Evolutionary conservation across 2,113 vertebrate species (phyloP).

Genomic region (Choloepus hoffmanni): DNA sequence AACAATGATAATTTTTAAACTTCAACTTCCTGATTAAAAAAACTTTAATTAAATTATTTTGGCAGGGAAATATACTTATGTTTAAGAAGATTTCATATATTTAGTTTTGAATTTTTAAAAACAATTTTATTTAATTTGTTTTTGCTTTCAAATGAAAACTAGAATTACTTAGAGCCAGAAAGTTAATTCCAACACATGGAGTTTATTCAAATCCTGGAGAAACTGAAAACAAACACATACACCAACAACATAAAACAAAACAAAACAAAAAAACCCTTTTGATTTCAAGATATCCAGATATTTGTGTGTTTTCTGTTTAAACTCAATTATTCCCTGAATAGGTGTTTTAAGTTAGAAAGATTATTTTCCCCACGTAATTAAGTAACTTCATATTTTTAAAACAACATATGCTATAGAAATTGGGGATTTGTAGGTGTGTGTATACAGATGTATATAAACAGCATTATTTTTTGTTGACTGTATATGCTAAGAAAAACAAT

Average conservation of each 20-base stretch:
- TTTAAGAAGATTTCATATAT: conserved; percentile 48
- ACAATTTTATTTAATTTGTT: conserved; percentile 53
- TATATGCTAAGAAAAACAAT: conserved; percentile 8
- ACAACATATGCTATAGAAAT: background rate
- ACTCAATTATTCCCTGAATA: background rate
- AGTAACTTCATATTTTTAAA: conserved; percentile 1
- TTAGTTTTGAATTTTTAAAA: conserved; percentile 38
- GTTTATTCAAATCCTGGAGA: conserved; percentile 47
- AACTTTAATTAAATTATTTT: background rate
- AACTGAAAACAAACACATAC: conserved; percentile 25
- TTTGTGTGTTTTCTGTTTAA: conserved; percentile 45
- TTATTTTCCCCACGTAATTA: background rate
- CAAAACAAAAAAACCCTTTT: background rate
- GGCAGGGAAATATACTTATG: background rate
- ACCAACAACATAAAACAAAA: background rate
- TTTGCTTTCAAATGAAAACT: conserved; percentile 39
- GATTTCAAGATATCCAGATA: conserved; percentile 52
- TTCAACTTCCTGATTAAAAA: conserved; percentile 31
- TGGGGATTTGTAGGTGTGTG: background rate
- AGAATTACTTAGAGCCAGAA: conserved; percentile 41
- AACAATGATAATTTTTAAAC: conserved; percentile 27
- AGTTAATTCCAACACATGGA: background rate
- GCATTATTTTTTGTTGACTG: background rate
- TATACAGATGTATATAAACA: background rate
- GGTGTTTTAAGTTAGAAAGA: conserved; percentile 31